Evolutionary conservation across 2,113 vertebrate genomes (phyloP).

Genomic region (Natator depressus): DNA sequence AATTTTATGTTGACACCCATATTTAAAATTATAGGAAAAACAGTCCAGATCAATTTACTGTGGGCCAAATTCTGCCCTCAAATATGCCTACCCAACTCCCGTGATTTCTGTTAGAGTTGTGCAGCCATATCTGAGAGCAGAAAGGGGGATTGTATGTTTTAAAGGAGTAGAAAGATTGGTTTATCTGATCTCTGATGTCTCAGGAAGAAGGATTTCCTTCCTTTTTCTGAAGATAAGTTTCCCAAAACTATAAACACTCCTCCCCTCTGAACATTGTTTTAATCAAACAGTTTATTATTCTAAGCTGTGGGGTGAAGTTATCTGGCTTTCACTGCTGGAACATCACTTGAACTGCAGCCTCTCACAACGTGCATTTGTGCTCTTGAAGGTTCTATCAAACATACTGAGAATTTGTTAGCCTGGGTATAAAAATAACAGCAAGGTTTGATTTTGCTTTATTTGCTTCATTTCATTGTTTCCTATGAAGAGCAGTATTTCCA

Average conservation of each 20-base stretch:
- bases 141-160: not conserved
- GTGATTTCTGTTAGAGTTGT: not conserved
- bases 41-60: not conserved
- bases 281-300: not conserved
- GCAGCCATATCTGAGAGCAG: not conserved
- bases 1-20: not conserved
- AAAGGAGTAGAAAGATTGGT: not conserved
- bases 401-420: not conserved
- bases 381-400: slow-evolving; percentile 18
- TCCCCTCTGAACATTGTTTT: not conserved
- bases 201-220: not conserved
- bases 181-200: not conserved
- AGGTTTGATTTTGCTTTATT: not conserved
- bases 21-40: not conserved
- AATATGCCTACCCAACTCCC: not conserved
- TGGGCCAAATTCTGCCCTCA: not conserved
- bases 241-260: not conserved
- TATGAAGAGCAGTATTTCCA: not conserved
- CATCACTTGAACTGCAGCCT: slow-evolving; percentile 13
- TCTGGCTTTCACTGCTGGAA: slow-evolving; percentile 15
- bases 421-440: slow-evolving; percentile 19
- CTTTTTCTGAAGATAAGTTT: slow-evolving; percentile 1
- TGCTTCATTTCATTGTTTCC: slow-evolving; percentile 4
- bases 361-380: not conserved
- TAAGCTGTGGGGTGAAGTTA: not conserved